A percentile compares a stretch with the other conserved stretches of the same genome.
These are phyloP conservation scores for Rhynchotus rufescens DNA, from an alignment of 2,797 vertebrate species.

Conservation along the genomic window DNA sequence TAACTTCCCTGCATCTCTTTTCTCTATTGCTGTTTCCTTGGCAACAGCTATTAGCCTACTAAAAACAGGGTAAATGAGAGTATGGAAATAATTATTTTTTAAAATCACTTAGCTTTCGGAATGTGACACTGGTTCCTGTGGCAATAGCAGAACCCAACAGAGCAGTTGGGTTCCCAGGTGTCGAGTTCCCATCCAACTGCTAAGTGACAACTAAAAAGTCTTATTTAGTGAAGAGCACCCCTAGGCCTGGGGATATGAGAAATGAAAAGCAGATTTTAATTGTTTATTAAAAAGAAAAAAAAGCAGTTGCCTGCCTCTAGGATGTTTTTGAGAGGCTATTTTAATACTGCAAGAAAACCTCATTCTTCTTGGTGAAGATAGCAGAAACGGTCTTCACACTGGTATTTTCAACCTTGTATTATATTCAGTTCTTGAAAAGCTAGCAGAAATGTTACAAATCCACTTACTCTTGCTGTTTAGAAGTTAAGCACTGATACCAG, in stretches of 20 bases:
- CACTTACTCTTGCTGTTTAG: neutral
- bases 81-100: constrained; percentile 21
- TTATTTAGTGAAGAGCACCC: neutral
- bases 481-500: neutral
- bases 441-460: neutral
- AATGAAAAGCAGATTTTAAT: neutral
- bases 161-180: neutral
- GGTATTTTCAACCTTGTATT: neutral
- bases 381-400: neutral
- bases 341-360: neutral
- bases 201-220: constrained; percentile 1
- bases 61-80: neutral
- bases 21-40: neutral
- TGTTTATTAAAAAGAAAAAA: neutral
- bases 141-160: neutral
- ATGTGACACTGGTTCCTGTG: constrained; percentile 5
- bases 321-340: neutral
- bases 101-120: neutral
- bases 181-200: neutral
- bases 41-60: constrained; percentile 2
- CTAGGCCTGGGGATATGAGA: neutral
- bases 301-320: neutral
- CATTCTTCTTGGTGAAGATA: neutral
- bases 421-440: neutral
- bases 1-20: neutral